A percentile compares a stretch with the other conserved stretches of the same genome.
Conservation (phyloP, 2,888 invertebrate genomes). For the Diachrysia chrysitis region DNA sequence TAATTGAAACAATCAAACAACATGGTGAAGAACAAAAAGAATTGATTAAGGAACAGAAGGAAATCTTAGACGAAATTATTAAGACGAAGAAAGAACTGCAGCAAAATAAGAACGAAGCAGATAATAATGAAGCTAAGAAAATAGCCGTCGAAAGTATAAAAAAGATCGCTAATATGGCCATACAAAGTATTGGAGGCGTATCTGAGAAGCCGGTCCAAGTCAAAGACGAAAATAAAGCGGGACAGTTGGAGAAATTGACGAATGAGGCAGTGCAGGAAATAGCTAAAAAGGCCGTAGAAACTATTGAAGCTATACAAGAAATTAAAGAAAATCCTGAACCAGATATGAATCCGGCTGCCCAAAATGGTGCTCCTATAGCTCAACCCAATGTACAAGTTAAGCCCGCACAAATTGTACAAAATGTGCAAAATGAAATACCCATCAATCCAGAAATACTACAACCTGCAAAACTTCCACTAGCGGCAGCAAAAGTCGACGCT, state of each 20-base stretch:
- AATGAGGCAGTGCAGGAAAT: slow-evolving; percentile 85
- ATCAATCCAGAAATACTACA: slow-evolving; percentile 11
- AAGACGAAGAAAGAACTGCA: slow-evolving; percentile 87
- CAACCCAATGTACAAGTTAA: slow-evolving; percentile 11
- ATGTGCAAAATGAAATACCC: slow-evolving; percentile 22
- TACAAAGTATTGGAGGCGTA: slow-evolving; percentile 81
- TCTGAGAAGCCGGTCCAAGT: slow-evolving; percentile 74
- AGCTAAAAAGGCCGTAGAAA: slow-evolving; percentile 82
- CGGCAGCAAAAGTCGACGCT: slow-evolving; percentile 29
- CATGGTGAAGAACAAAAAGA: slow-evolving; percentile 92
- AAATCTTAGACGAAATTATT: slow-evolving; percentile 90
- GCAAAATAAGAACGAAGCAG: slow-evolving; percentile 83
- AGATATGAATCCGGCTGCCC: slow-evolving; percentile 9
- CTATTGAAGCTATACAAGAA: slow-evolving; percentile 83
- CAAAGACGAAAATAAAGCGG: slow-evolving; percentile 63
- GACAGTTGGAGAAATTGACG: slow-evolving; percentile 72
- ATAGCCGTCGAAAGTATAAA: slow-evolving; percentile 87
- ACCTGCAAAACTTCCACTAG: slow-evolving; percentile 11
- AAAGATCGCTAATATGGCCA: slow-evolving; percentile 85
- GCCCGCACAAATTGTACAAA: slow-evolving; percentile 20
- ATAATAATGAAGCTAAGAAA: slow-evolving; percentile 82
- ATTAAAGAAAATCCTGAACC: slow-evolving; percentile 72
- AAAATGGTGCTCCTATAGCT: slow-evolving; percentile 25
- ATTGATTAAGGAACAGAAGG: slow-evolving; percentile 91
- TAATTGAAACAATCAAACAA: slow-evolving; percentile 91